These are phyloP conservation scores for Jordanella pulchra DNA, from an alignment of 2,797 vertebrate species.

Conservation along the genomic window DNA sequence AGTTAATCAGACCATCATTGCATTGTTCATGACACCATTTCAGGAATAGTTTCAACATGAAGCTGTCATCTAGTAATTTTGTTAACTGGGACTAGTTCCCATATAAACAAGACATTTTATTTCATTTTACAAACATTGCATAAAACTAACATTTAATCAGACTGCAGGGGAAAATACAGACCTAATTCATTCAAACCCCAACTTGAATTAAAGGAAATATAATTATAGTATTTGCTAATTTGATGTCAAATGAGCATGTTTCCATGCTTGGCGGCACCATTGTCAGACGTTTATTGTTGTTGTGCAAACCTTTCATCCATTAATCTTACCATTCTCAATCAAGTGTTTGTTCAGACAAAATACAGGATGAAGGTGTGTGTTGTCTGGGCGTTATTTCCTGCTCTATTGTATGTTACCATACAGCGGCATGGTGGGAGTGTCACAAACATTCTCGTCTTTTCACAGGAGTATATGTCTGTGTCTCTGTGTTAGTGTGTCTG, in stretches of 20 bases:
- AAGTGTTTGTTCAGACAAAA: slow-evolving; percentile 63
- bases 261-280: slow-evolving; percentile 26
- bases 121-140: neutral
- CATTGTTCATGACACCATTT: neutral
- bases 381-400: slow-evolving; percentile 64
- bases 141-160: slow-evolving; percentile 3
- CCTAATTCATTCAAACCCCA: slow-evolving; percentile 8
- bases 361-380: slow-evolving; percentile 72
- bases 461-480: slow-evolving; percentile 49
- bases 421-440: slow-evolving; percentile 63
- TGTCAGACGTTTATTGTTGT: slow-evolving; percentile 45
- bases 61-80: neutral
- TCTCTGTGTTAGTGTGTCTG: no score
- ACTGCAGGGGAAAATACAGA: neutral
- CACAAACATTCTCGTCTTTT: slow-evolving; percentile 34
- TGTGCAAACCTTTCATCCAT: slow-evolving; percentile 53
- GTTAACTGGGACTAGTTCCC: neutral
- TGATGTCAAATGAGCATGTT: slow-evolving; percentile 22
- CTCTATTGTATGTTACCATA: slow-evolving; percentile 63
- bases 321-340: slow-evolving; percentile 59
- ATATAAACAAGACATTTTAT: neutral
- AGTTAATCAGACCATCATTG: slow-evolving; percentile 30
- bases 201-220: slow-evolving; percentile 18
- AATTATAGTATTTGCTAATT: slow-evolving; percentile 31
- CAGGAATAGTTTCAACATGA: neutral